Base-by-base conservation (phyloP, 2,113 vertebrate genomes). In the Clarias macrocephalus region DNA sequence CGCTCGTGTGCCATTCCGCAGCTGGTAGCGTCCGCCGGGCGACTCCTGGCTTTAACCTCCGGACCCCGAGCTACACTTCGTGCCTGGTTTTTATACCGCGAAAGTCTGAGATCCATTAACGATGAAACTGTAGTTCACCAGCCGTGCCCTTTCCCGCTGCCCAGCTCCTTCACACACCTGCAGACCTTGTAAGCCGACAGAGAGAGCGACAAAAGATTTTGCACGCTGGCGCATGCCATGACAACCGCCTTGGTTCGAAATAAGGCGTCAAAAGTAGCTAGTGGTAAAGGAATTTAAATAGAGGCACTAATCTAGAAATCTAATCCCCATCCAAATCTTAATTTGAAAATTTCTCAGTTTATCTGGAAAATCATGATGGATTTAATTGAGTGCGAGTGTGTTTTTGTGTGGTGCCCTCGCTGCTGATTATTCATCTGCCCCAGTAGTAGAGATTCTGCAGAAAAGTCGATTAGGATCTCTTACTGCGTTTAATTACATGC, bases 401-500 rank as follows among this genome's bases (percentile, higher is more conserved):
- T 82, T 56, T 54, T 70, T 28, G 0, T 75, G 68, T 33, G 19
- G 56, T 68, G 56, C 72, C 57, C 42, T 76, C 33, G 37, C 13
- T 28, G 57, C 68, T 82, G 56, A 62, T 72, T 48, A 21, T 82
- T 63, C 72, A 52, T 86, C 19, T 56, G 16, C 65, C 33, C 33
- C 65, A 48, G 65, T 54, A 72, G 63, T 65, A 80, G 57, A 82
- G 56, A 83, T 56, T 76, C 19, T 18, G 57, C 59, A 56, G 70
- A 65, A 81, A 76, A 54, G 15, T 8, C 12, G 59, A 83, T 87
- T 63, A 65, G 23, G 37, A 76, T 87, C 79, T 87, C 30, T 33
- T 77, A 62, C 80, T 52, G 19, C 21, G 30, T 87, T 83, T 87
- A 87, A 87, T 83, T 87, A 83, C 86, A 76, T 83, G 65, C 85